Evolutionary conservation across 2,113 vertebrate genomes (phyloP).

Genomic region (Mormyrus iriodes): DNA sequence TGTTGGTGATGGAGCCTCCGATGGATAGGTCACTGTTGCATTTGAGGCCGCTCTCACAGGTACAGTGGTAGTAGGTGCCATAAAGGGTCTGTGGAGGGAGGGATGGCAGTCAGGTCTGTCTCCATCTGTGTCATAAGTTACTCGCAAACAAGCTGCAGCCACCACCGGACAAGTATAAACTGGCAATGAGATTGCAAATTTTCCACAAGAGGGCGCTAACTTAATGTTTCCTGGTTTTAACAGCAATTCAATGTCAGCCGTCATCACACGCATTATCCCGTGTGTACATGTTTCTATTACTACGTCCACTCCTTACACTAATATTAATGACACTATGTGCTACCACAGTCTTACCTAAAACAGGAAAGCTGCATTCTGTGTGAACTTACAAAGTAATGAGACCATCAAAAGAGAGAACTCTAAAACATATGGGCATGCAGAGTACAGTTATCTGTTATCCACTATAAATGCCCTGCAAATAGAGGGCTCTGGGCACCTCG

Average conservation of each 20-base stretch:
- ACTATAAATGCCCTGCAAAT: neutral
- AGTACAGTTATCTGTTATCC: neutral
- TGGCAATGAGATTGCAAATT: neutral
- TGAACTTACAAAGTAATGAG: neutral
- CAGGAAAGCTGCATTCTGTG: neutral
- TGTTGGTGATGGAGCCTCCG: conserved; percentile 66
- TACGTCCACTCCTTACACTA: neutral
- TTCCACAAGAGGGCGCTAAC: neutral
- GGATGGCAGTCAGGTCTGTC: neutral
- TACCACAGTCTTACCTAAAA: neutral
- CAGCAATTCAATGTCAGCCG: neutral
- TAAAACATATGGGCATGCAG: neutral
- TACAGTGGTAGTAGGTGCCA: conserved; percentile 66
- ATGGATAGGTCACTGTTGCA: conserved; percentile 54
- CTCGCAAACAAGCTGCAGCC: neutral
- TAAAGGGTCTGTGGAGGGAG: conserved; percentile 51
- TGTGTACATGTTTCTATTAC: neutral
- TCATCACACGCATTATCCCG: neutral
- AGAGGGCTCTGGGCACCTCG: too few species aligned
- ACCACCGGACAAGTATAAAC: neutral
- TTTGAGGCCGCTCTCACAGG: conserved; percentile 64
- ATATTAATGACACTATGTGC: neutral
- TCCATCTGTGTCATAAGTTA: neutral
- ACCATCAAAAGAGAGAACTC: neutral
- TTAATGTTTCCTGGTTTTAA: neutral